These are phyloP conservation scores for Chanos chanos DNA, from an alignment of 2,797 vertebrate species.

Conservation along the genomic window DNA sequence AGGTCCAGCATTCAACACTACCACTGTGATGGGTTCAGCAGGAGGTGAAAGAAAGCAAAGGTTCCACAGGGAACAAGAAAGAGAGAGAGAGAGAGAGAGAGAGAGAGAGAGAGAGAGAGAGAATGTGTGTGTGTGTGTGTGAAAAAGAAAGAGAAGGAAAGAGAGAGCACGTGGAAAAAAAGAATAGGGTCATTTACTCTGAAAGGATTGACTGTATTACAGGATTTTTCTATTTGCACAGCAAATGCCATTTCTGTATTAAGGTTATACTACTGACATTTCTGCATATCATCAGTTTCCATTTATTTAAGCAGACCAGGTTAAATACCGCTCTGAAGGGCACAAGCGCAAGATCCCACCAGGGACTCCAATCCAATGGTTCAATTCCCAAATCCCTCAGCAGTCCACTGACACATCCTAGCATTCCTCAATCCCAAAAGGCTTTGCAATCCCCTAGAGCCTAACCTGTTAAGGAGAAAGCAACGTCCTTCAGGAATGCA, in stretches of 20 bases:
- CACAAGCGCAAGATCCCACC: slow-evolving; percentile 40
- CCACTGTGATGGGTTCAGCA: slow-evolving; percentile 21
- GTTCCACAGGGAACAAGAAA: slow-evolving; percentile 34
- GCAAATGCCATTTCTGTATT: not conserved
- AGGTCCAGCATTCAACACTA: slow-evolving; percentile 18
- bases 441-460: slow-evolving; percentile 35
- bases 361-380: slow-evolving; percentile 17
- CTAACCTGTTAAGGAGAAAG: slow-evolving; percentile 40
- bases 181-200: not conserved
- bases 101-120: not conserved
- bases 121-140: too few relatives aligned
- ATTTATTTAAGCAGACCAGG: slow-evolving; percentile 53
- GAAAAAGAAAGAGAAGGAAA: not conserved
- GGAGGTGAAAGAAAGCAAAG: slow-evolving; percentile 28
- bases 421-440: slow-evolving; percentile 10
- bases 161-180: not conserved
- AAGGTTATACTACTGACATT: slow-evolving; percentile 26
- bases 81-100: slow-evolving; percentile 12
- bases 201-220: not conserved
- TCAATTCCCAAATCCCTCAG: slow-evolving; percentile 16
- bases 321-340: slow-evolving; percentile 58
- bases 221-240: not conserved
- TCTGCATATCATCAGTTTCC: slow-evolving; percentile 43
- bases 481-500: slow-evolving; percentile 31
- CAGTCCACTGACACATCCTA: slow-evolving; percentile 21